Evolutionary conservation across 2,888 invertebrate genomes (phyloP), one percentile per base, ranked within the genome.

Genomic region (Serrognathus titanus): DNA sequence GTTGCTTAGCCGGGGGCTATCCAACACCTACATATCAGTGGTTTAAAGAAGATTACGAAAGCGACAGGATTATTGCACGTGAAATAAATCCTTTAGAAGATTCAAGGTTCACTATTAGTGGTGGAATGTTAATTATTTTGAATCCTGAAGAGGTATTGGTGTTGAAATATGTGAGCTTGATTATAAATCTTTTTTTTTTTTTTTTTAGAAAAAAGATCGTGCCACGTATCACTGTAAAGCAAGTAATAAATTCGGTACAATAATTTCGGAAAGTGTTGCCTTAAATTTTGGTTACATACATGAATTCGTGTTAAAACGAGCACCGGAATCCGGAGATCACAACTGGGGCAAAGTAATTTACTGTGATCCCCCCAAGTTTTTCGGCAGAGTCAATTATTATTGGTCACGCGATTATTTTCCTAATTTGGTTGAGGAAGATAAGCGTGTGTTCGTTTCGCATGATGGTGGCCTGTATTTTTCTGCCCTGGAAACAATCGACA

Each of bases 401-500:
- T 97, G 97, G 97, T 89, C 92, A 8, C 85, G 96, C 61, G 90
- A 91, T 70, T 89, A 85, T 69, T 94, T 95, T 66, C 91, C 92
- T 0, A 94, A 94, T 75, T 91, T 96, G 66, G 94, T 97, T 1
- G 93, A 96, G 74, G 94, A 96, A 76, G 94, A 95, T 75, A 86
- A 88, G 69, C 82, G 97, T 63, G 92, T 95, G 0, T 97, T 97
- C 81, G 94, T 96, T 0, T 97, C 97, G 0, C 83, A 88, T 69
- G 96, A 97, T 80, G 97, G 97, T 43, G 91, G 95, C 10, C 82
- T 97, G 11, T 97, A 97, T 72, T 97, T 97, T 74, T 94, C 97
- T 13, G 91, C 94, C 6, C 82, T 97, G 66, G 96, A 97, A 78
- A 86, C 87, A 31, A 93, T 94, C 53, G 96, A 96, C 77, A 82